phyloP scores from a whole-genome alignment of 2,113 vertebrate species.

The Canis aureus region DNA sequence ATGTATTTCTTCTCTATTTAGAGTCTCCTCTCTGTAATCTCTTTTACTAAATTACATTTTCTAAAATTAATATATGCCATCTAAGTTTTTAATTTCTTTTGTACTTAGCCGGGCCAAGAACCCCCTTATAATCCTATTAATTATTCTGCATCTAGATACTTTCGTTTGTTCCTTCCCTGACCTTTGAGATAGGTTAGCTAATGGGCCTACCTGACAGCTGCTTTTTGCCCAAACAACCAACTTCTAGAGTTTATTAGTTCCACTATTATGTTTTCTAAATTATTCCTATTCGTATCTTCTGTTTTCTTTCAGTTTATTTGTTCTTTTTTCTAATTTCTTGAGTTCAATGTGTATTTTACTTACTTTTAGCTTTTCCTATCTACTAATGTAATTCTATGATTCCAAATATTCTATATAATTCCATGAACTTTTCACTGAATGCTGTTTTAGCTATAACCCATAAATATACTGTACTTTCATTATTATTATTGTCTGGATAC shows the following conservation, averaged over 20 bases:
- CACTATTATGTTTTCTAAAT: not conserved
- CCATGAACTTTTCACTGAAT: not conserved
- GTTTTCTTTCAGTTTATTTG: not conserved
- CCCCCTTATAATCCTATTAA: not conserved
- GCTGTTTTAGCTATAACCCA: not conserved
- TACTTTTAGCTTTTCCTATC: not conserved
- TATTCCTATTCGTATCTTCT: slow-evolving; percentile 5
- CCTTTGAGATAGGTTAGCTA: not conserved
- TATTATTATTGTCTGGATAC: slow-evolving; percentile 25
- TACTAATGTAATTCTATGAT: slow-evolving; percentile 33
- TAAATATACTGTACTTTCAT: not conserved
- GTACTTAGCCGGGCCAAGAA: not conserved
- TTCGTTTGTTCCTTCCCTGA: not conserved
- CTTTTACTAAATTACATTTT: slow-evolving; percentile 34
- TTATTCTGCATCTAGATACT: not conserved
- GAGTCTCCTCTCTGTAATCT: not conserved
- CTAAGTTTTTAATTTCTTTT: slow-evolving; percentile 4
- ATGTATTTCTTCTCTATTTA: not conserved
- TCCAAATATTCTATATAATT: not conserved
- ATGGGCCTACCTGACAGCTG: not conserved
- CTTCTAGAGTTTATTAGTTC: not conserved
- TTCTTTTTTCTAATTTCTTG: slow-evolving; percentile 4
- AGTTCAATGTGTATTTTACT: not conserved
- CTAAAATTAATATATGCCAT: not conserved
- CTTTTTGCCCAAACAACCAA: not conserved